Evolutionary conservation across 2,797 vertebrate species (phyloP), one percentile per base, ranked within the genome.

Genomic region (Xerus rutilus): DNA sequence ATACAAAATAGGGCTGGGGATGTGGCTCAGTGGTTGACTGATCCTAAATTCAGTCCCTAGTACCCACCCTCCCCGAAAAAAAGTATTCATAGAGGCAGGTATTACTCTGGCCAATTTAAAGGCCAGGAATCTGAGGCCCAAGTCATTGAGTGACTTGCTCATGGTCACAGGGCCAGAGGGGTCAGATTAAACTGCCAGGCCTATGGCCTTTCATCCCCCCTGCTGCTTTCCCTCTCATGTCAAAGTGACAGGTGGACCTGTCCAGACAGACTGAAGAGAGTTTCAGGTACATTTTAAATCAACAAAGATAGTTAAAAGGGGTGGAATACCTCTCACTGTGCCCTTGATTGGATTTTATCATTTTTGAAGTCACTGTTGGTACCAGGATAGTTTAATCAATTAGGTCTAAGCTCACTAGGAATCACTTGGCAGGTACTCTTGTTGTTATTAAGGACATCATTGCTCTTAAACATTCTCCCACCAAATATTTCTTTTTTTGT

Each of bases 341-440:
- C 15, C 86, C 84, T 86, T 76, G 82, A 83, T 89, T 89, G 65
- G 64, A 70, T 93, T 95, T 87, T 95, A 30, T 39, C 73, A 79
- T 89, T 73, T 94, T 94, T 94, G 89, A 95, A 96, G 94, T 97
- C 74, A 69, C 84, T 45, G 59, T 84, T 93, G 94, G 76, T 76
- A 76, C 86, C 17, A 49, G 59, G 39, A 62, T 76, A 72, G 89
- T 86, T 89, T 94, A 78, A 96, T 85, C 95, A 89, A 77, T 89
- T 67, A 86, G 78, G n/a, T 79, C 30, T 73, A 70, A 89, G 76
- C 32, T 91, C 35, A 59, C 67, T 65, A 86, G 32, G 76, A 94
- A 88, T 35, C 83, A 72, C 52, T 15, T 67, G 72, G 43, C 21
- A 21, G 9, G 54, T 62, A 72, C 30, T 21, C 94, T 86, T 69